These are phyloP conservation scores for Heliconius sara DNA, from an alignment of 2,888 invertebrate species.

Conservation along the genomic window DNA sequence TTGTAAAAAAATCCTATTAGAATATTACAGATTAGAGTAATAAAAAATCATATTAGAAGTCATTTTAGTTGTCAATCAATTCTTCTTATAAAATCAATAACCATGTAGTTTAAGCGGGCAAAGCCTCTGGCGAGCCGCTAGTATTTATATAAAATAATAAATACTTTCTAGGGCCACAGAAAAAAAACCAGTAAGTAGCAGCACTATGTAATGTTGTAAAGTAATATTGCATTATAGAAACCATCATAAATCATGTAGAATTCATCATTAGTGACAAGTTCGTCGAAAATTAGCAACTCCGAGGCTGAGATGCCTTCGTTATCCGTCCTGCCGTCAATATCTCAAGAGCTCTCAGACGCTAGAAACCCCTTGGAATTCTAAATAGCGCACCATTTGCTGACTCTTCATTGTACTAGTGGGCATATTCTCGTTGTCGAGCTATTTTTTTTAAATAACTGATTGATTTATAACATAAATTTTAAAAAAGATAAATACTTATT, in stretches of 20 bases:
- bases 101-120: no score
- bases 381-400: conserved; percentile 31
- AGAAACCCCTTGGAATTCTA: conserved; percentile 27
- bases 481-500: no score
- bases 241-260: no score
- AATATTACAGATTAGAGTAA: no score
- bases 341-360: conserved; percentile 20
- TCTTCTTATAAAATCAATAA: no score
- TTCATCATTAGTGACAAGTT: neutral
- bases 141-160: no score
- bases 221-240: neutral
- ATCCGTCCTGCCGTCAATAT: conserved; percentile 30
- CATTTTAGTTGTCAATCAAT: no score
- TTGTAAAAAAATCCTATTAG: no score
- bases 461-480: neutral
- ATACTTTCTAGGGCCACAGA: neutral
- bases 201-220: neutral
- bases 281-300: conserved; percentile 23
- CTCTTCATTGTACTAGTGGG: conserved; percentile 15
- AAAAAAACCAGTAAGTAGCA: neutral
- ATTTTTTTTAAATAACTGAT: conserved; percentile 1
- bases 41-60: no score
- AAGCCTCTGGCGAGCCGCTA: no score
- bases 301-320: conserved; percentile 18
- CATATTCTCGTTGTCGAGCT: conserved; percentile 18